Conservation (phyloP, 1,140 invertebrate genomes). For the Platorchestia sp. region DNA sequence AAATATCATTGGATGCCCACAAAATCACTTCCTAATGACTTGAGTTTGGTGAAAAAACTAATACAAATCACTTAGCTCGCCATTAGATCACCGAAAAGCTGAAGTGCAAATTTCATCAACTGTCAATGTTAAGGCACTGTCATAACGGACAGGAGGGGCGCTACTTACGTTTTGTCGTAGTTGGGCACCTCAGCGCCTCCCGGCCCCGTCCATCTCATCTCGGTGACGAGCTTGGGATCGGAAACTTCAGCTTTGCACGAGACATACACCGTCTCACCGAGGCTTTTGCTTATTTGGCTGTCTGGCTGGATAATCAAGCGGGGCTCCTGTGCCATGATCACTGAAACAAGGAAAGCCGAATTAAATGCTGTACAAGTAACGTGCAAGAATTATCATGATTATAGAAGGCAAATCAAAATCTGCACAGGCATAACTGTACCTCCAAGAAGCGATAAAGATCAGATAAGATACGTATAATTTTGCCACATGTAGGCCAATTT, state of each 20-base stretch:
- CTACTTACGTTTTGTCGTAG: constrained; percentile 43
- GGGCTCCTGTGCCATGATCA: constrained; percentile 43
- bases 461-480: no score
- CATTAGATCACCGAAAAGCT: background rate
- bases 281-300: constrained; percentile 42
- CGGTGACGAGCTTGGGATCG: constrained; percentile 31
- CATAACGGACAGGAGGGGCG: background rate
- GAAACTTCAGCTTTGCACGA: constrained; percentile 25
- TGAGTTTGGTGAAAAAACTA: background rate
- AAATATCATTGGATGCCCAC: background rate
- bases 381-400: background rate
- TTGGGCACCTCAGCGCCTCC: constrained; percentile 8
- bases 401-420: background rate
- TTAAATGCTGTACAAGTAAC: background rate
- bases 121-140: background rate
- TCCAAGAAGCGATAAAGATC: no score
- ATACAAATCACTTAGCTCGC: background rate
- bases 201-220: constrained; percentile 27
- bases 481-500: no score
- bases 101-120: background rate
- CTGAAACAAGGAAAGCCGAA: constrained; percentile 12
- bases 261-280: constrained; percentile 31
- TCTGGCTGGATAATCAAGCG: constrained; percentile 34
- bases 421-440: background rate
- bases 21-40: background rate